A percentile compares a stretch with the other conserved stretches of the same genome.
These are phyloP conservation scores for Crotalus horridus DNA, from an alignment of 2,113 vertebrate genomes.

Conservation along the genomic window DNA sequence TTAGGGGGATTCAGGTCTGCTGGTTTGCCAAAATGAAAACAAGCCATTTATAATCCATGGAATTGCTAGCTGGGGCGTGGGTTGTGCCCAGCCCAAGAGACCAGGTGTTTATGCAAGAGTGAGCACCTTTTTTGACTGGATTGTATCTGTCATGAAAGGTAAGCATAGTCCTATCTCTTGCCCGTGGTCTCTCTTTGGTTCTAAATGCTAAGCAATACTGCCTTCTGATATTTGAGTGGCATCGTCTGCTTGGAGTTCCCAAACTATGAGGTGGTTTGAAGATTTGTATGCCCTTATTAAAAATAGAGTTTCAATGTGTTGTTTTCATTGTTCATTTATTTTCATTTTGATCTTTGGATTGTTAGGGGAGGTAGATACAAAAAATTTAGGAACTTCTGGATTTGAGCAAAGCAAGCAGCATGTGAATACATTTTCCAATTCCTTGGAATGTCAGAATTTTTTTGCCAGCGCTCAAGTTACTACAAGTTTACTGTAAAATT, in stretches of 20 bases:
- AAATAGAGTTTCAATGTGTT: background rate
- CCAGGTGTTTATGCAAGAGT: constrained; percentile 10
- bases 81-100: constrained; percentile 24
- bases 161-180: background rate
- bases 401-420: background rate
- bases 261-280: background rate
- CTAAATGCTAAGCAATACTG: background rate
- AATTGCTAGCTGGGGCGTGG: constrained; percentile 24
- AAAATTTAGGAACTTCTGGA: background rate
- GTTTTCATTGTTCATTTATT: background rate
- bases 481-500: background rate
- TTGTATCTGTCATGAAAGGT: constrained; percentile 27
- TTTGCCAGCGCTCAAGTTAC: background rate
- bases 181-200: background rate
- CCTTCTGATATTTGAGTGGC: background rate
- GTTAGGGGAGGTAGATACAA: background rate
- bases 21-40: constrained; percentile 27
- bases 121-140: constrained; percentile 38
- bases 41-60: constrained; percentile 7
- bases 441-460: background rate
- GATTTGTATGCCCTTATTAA: background rate
- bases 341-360: background rate
- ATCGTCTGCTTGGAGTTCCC: background rate
- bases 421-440: background rate
- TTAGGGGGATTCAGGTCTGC: constrained; percentile 32